Evolutionary conservation across 2,113 vertebrate genomes (phyloP).

Genomic region (Mesembrinibis cayennensis): DNA sequence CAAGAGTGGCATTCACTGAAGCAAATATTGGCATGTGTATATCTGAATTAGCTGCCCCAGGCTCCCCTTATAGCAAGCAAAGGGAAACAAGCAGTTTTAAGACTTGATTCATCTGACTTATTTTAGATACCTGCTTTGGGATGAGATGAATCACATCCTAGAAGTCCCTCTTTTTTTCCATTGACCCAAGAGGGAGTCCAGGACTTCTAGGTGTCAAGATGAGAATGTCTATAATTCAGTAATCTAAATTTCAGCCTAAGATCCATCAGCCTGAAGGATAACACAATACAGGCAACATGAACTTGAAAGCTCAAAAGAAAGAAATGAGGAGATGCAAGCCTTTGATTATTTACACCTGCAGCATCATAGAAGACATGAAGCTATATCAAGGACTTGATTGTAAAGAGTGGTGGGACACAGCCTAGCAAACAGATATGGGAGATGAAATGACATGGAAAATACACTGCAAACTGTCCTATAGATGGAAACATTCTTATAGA

Average conservation of each 20-base stretch:
- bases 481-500: not conserved
- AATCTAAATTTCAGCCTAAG: not conserved
- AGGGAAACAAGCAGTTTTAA: not conserved
- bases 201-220: not conserved
- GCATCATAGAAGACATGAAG: not conserved
- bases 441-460: not conserved
- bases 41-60: not conserved
- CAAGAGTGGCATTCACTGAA: not conserved
- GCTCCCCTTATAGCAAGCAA: not conserved
- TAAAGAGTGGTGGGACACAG: not conserved
- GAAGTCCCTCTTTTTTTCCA: not conserved
- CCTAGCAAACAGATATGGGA: not conserved
- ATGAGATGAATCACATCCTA: not conserved
- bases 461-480: not conserved
- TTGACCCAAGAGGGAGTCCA: not conserved
- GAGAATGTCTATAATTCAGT: not conserved
- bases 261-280: not conserved
- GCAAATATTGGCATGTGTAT: not conserved
- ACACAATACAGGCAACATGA: not conserved
- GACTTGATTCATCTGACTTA: not conserved
- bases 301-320: not conserved
- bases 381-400: not conserved
- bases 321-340: not conserved
- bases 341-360: not conserved
- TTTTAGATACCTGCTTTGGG: not conserved